Base-by-base conservation (phyloP, 2,888 invertebrate species). In the Drosophila mayaguana region DNA sequence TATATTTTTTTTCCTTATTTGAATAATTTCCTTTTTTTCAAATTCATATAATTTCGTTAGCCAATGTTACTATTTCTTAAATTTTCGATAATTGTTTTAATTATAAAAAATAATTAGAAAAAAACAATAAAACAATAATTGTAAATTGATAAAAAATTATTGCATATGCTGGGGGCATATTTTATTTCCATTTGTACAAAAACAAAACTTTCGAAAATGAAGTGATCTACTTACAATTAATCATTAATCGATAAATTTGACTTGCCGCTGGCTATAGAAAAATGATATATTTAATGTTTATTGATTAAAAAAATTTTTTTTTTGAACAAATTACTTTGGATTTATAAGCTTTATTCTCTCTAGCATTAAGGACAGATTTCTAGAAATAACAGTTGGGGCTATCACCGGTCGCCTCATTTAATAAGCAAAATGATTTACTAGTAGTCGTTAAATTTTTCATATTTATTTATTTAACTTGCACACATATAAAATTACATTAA, bases 401-500 rank as follows among this genome's bases (percentile, higher is more conserved):
- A 46, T 20, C 32, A 6, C 1, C 20, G n/a, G 6, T 8, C 28
- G 28, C 28, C 8, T 28, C 2, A 28, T 28, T 28, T 28, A 28
- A 28, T 28, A 28, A 28, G 8, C 2, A 32, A 63, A 63, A 36
- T 36, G 16, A 32, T 43, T 63, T 45, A 63, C 36, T 53, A n/a
- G n/a, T n/a, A 28, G 12, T 48, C 18, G 22, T 18, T 32, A 28
- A 34, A 42, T 22, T 64, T n/a, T 48, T 38, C 43, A 50, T 12
- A 36, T 38, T 32, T 18, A 55, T 46, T 46, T 36, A 40, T 28
- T 54, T 36, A 53, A 53, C 51, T 63, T 63, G 64, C 48, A 50
- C 53, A 66, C 65, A 54, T 25, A 66, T 55, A 55, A 25, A 40
- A 66, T 66, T 66, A 66, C 66, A 66, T 34, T 40, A 48, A 66